Base-by-base conservation (phyloP, 2,888 invertebrate genomes). In the Lomographa bimaculata region DNA sequence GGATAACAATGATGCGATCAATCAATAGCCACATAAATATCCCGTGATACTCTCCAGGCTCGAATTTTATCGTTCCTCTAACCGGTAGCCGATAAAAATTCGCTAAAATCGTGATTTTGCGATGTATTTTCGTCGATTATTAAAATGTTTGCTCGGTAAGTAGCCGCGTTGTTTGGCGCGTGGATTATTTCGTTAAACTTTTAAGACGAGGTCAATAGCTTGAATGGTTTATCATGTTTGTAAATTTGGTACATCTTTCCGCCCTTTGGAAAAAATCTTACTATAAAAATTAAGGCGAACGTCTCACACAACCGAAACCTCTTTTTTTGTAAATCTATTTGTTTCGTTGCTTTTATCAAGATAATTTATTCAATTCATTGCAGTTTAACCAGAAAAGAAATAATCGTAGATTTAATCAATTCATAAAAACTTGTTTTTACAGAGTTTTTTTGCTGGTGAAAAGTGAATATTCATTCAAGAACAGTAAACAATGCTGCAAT, bases 1-100 rank as follows among this genome's bases (percentile, higher is more conserved):
- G 47, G 46, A 39, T 57, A 73, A 85, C 83, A 86, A 86, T 84
- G 69, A 64, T 69, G 68, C 70, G 48, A 80, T 87, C 77, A 82
- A 84, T 86, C 84, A 79, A 62, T 67, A 42, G 48, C 48, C 58
- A 55, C 74, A 60, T 84, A 79, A 82, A 82, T 78, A 82, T 76
- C 75, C 64, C 42, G 61, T 79, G 82, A 84, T 59, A 67, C 54
- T 71, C 64, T 55, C 79, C 85, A 85, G 85, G 80, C 55, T 61
- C 58, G 50, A 64, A 58, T 76, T 82, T 81, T 82, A 80, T 70
- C 65, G 67, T 63, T 66, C 56, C 48, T 64, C 62, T 76, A 79
- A 82, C 71, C 74, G 65, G 66, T 57, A 58, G 52, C 63, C 60
- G 54, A 51, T 63, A 71, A 69, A 64, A 69, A 70, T 72, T 71